Base-by-base conservation (phyloP, 2,113 vertebrate species). In the Petroica traversi region DNA sequence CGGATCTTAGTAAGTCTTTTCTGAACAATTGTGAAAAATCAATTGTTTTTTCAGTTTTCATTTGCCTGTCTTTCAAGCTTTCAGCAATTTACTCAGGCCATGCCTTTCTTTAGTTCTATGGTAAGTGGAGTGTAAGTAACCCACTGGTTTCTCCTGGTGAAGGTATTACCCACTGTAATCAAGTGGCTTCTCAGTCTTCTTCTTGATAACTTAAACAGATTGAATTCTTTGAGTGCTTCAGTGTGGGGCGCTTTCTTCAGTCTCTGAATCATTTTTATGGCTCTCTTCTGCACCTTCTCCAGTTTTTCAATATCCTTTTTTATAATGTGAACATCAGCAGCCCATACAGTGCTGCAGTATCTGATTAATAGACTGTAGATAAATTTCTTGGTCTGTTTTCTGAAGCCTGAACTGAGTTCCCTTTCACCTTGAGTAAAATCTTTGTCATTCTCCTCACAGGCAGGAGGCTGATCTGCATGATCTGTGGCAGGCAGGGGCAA, bases 241-340 rank as follows among this genome's bases (percentile, higher is more conserved):
- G 73, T 29, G 57, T 67, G 89, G 69, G 83, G 48, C 0, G 1
- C 45, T 95, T 92, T 95, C 80, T 89, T 11, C 94, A 95, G 93
- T 34, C 86, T 84, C 89, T 95, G 89, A 96, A 96, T 95, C 92
- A 96, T 85, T 95, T 97, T 97, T 95, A 96, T 1, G 0, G 48
- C 64, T 84, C 83, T 93, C 92, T 95, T 95, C 91, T 88, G 41
- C 95, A 97, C 95, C 93, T 97, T 95, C 96, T 96, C 91, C 80
- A 95, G 95, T 95, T 97, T 95, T 97, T 80, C 92, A 95, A 94
- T 96, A 96, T 94, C 85, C 92, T 90, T 92, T 83, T 90, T 80
- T 83, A 66, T 80, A 94, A 94, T 25, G 63, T 59, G 91, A 88
- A 69, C 85, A 86, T 96, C 92, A 94, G 88, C 80, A 94, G 63